phyloP scores from a whole-genome alignment of 1,140 invertebrate genomes.

The Phymastichus coffea region DNA sequence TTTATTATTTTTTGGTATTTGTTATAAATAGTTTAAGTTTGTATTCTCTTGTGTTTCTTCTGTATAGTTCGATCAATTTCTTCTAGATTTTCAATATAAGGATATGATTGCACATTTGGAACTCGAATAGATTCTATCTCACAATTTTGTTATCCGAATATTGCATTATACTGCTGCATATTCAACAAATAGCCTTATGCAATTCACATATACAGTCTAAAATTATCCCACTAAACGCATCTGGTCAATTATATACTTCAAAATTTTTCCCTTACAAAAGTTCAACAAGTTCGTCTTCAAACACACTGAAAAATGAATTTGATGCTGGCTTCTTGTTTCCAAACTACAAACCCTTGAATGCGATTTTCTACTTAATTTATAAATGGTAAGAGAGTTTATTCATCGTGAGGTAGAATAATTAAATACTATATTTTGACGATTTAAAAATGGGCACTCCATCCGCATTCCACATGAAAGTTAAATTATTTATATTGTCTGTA shows the following conservation, averaged over 20 bases:
- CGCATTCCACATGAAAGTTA: conserved; percentile 1
- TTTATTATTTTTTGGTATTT: conserved; percentile 8
- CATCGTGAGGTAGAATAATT: neutral
- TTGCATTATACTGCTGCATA: conserved; percentile 15
- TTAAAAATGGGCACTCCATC: neutral
- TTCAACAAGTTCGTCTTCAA: neutral
- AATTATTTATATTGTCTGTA: neutral
- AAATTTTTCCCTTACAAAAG: neutral
- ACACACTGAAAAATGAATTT: neutral
- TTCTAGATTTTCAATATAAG: neutral
- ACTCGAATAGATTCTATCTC: neutral
- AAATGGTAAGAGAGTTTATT: neutral
- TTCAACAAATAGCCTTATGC: conserved; percentile 12
- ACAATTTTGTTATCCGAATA: conserved; percentile 10
- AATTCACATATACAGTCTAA: conserved; percentile 19
- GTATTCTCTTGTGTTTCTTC: conserved; percentile 1
- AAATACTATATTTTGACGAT: neutral
- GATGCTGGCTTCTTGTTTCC: neutral
- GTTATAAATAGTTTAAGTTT: conserved; percentile 23
- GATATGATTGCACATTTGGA: conserved; percentile 5
- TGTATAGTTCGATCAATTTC: conserved; percentile 24
- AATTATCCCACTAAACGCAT: neutral
- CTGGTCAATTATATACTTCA: neutral
- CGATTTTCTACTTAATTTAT: too few species aligned
- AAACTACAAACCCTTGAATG: neutral